A percentile compares a stretch with the other conserved stretches of the same genome.
These are phyloP conservation scores for Ophiodon elongatus DNA, from an alignment of 2,113 vertebrate species.

Conservation along the genomic window DNA sequence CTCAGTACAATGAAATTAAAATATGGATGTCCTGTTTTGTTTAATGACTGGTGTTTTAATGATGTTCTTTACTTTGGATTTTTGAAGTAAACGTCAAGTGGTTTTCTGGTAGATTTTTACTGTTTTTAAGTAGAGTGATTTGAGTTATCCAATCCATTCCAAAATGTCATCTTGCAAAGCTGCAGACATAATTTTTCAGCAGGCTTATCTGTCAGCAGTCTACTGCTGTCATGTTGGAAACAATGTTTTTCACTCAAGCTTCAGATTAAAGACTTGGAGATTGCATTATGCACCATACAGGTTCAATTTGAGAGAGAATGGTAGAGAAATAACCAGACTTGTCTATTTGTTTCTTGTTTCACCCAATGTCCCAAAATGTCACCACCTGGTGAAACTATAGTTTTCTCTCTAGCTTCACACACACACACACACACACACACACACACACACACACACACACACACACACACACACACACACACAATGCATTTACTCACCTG, in stretches of 20 bases:
- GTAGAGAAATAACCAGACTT: background rate
- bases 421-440: background rate
- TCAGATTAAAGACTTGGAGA: background rate
- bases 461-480: background rate
- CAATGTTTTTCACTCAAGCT: background rate
- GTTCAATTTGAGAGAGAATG: slow-evolving; percentile 2
- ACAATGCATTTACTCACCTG: too few species aligned
- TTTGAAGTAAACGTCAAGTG: slow-evolving; percentile 9
- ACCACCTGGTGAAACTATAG: background rate
- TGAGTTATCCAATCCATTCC: background rate
- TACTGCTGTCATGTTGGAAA: slow-evolving; percentile 1
- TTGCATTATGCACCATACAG: background rate
- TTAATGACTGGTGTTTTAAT: slow-evolving; percentile 25
- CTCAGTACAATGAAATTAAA: background rate
- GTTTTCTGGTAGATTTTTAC: background rate
- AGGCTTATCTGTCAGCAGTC: background rate
- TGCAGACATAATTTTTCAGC: background rate
- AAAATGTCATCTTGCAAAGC: background rate
- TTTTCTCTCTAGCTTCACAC: background rate
- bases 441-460: too few species aligned
- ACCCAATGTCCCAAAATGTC: slow-evolving; percentile 12
- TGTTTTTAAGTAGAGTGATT: background rate
- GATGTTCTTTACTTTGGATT: background rate
- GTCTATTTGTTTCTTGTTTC: slow-evolving; percentile 13
- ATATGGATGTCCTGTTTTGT: slow-evolving; percentile 4